phyloP scores from a whole-genome alignment of 2,797 vertebrate species.

The Pterois miles region DNA sequence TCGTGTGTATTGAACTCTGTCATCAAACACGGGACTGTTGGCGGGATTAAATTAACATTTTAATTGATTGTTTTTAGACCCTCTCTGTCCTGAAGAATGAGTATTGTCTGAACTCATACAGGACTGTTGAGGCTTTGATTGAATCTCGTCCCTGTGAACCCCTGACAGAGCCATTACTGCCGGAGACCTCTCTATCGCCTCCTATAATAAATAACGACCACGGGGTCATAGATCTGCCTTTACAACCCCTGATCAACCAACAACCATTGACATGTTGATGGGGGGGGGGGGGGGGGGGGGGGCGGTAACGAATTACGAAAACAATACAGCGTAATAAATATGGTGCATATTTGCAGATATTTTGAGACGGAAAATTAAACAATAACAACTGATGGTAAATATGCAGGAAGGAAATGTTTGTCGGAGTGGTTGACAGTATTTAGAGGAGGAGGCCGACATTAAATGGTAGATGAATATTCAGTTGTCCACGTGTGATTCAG shows the following conservation, averaged over 20 bases:
- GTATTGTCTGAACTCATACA: slow-evolving; percentile 67
- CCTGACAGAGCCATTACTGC: neutral
- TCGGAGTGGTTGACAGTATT: neutral
- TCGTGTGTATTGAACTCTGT: slow-evolving; percentile 59
- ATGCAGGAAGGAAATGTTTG: neutral
- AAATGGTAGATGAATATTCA: neutral
- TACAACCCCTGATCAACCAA: neutral
- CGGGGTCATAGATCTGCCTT: slow-evolving; percentile 57
- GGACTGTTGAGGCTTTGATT: slow-evolving; percentile 62
- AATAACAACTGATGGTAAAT: neutral
- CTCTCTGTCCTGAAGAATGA: slow-evolving; percentile 71
- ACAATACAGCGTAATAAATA: neutral
- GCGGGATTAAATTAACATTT: slow-evolving; percentile 71
- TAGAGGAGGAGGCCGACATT: neutral
- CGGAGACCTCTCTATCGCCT: neutral
- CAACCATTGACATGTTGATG: neutral
- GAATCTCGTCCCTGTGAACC: slow-evolving; percentile 20
- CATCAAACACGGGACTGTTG: slow-evolving; percentile 51
- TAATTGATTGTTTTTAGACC: slow-evolving; percentile 57
- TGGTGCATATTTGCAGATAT: neutral
- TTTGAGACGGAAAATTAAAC: neutral
- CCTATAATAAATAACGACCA: slow-evolving; percentile 58
- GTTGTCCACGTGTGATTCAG: neutral
- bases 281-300: too few relatives aligned
- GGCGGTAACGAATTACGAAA: too few relatives aligned